phyloP scores from a whole-genome alignment of 2,797 vertebrate genomes.

The Galago senegalensis region DNA sequence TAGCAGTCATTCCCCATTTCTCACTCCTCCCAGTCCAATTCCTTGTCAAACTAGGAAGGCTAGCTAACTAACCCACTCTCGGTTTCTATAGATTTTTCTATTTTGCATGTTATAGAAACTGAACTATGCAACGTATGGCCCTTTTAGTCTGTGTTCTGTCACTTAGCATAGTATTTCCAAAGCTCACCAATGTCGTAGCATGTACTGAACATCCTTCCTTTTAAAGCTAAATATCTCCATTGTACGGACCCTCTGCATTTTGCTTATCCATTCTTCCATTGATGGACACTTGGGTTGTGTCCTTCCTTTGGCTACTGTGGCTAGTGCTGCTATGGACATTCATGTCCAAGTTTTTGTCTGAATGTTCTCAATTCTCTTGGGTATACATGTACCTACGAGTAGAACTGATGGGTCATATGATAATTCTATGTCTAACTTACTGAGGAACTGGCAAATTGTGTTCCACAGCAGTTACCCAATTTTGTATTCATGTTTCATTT shows the following conservation, averaged over 20 bases:
- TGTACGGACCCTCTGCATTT: neutral
- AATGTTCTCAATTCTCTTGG: slow-evolving; percentile 36
- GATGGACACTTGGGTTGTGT: neutral
- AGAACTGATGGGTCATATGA: neutral
- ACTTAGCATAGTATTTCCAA: neutral
- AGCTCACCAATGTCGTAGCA: neutral
- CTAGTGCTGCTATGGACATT: neutral
- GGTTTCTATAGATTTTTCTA: neutral
- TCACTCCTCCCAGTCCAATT: too few relatives aligned
- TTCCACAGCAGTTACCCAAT: neutral
- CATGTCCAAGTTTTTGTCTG: neutral
- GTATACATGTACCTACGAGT: neutral
- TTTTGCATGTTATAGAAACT: neutral
- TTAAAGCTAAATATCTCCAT: neutral
- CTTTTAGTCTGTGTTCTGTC: slow-evolving; percentile 3
- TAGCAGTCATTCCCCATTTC: neutral
- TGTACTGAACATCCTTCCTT: neutral
- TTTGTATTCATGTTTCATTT: neutral
- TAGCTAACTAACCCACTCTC: neutral
- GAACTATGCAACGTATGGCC: neutral
- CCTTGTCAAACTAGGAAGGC: neutral
- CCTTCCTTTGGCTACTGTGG: neutral
- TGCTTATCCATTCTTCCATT: neutral
- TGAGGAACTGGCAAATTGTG: neutral
- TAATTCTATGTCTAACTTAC: slow-evolving; percentile 23